Evolutionary conservation across 2,797 vertebrate species (phyloP).

Genomic region (Pelobates cultripes): DNA sequence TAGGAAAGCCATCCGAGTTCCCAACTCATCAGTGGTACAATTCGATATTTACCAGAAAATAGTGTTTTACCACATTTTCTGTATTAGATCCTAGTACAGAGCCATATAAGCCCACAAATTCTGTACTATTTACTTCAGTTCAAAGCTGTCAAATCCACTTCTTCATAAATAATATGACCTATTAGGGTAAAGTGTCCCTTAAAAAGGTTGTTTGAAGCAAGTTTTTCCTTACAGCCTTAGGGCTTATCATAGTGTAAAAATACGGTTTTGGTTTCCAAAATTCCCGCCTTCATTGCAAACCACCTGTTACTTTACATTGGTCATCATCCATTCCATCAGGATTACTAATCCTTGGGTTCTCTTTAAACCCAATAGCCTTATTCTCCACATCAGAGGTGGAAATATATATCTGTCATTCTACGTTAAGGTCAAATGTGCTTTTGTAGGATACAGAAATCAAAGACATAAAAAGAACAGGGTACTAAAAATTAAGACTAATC

Average conservation of each 20-base stretch:
- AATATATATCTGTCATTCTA: slow-evolving; percentile 46
- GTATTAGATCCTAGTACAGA: no score
- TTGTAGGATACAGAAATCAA: slow-evolving; percentile 13
- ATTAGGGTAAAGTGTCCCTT: neutral
- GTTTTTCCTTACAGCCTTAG: slow-evolving; percentile 32
- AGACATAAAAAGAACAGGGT: neutral
- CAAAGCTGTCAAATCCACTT: slow-evolving; percentile 5
- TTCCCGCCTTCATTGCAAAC: neutral
- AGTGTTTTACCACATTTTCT: no score
- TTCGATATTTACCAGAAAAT: no score
- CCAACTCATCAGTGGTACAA: no score
- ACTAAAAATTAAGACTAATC: neutral
- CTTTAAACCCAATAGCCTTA: slow-evolving; percentile 54
- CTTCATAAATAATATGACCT: neutral
- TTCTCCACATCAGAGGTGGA: slow-evolving; percentile 34
- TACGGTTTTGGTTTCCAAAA: slow-evolving; percentile 26
- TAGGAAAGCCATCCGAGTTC: no score
- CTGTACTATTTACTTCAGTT: neutral
- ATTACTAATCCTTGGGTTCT: slow-evolving; percentile 20
- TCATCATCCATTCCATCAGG: slow-evolving; percentile 29
- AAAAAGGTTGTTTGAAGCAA: slow-evolving; percentile 39
- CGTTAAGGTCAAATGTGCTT: slow-evolving; percentile 31
- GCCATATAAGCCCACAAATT: no score
- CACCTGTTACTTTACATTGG: neutral
- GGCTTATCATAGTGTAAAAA: slow-evolving; percentile 22